Base-by-base conservation (phyloP, 2,797 vertebrate species). In the Mycteria americana region DNA sequence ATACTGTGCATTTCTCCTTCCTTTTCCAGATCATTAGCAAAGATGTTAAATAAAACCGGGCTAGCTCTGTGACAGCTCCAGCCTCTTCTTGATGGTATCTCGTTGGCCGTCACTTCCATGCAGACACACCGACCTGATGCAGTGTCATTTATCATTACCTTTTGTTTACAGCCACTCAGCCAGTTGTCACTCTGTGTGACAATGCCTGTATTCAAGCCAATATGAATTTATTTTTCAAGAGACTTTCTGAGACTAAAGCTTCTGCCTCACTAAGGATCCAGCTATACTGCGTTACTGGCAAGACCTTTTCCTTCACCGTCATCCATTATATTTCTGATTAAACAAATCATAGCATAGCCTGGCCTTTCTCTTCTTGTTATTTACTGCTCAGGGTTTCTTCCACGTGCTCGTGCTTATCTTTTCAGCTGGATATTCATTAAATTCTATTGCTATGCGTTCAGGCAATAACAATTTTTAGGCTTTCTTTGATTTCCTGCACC, bases 121-220 rank as follows among this genome's bases (percentile, higher is more conserved):
- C 89, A 89, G 92, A 53, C 92, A 84, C 51, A 37, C 35, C 0
- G 7, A 70, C 76, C 67, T 65, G 89, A 89, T 84, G 82, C 50
- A 25, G 85, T 92, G 96, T 88, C 95, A 93, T 94, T 96, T 95
- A 92, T 96, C 96, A 93, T 92, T 96, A 97, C 92, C 89, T 95
- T 97, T 95, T 97, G 96, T 97, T 96, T 97, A 95, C 94, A 96
- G 91, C 76, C 65, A 35, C 91, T 91, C 93, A 95, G 91, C 89
- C 92, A 53, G 59, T 93, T 97, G 95, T 96, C 97, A 93, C 43
- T 91, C 88, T 59, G 21, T 69, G 89, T 89, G 85, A 95, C 95
- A 92, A 59, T 84, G 73, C 73, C 82, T 24, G 25, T 91, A 84
- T 94, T 93, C 76, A 79, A 95, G 94, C 91, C 93, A 94, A 50